A percentile compares a stretch with the other conserved stretches of the same genome.
phyloP scores from a whole-genome alignment of 2,113 vertebrate species.

The Carassius carassius region DNA sequence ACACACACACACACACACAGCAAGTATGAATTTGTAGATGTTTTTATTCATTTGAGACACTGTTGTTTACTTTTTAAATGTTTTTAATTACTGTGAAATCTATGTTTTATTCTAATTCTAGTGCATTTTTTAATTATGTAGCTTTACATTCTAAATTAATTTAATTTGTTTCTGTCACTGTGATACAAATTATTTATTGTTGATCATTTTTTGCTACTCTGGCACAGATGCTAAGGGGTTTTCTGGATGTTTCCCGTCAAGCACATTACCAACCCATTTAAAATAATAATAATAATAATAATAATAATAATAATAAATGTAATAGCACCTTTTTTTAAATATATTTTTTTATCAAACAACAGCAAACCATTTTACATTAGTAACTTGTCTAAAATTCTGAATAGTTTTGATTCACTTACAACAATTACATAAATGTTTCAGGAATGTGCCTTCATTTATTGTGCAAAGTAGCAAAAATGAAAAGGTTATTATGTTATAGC shows the following conservation, averaged over 20 bases:
- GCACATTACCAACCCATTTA: too few relatives aligned
- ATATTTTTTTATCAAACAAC: not conserved
- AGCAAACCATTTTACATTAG: not conserved
- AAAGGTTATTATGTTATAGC: constrained; percentile 13
- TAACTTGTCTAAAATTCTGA: not conserved
- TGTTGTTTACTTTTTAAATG: not conserved
- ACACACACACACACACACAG: not conserved
- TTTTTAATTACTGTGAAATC: not conserved
- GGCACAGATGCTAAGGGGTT: not conserved
- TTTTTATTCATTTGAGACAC: constrained; percentile 11
- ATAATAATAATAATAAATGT: too few relatives aligned
- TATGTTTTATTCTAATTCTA: not conserved
- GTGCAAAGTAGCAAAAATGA: constrained; percentile 45
- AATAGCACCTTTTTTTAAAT: too few relatives aligned
- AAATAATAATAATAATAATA: too few relatives aligned
- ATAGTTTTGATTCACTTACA: not conserved
- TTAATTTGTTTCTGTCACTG: constrained; percentile 14
- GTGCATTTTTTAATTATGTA: constrained; percentile 3
- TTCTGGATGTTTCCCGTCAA: constrained; percentile 17
- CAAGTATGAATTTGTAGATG: constrained; percentile 6
- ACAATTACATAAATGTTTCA: constrained; percentile 22
- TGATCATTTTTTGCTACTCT: constrained; percentile 41
- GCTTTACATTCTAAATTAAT: constrained; percentile 4
- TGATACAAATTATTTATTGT: not conserved
- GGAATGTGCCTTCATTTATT: constrained; percentile 42